These are phyloP conservation scores for Pinctada fucata DNA, from an alignment of 2,888 invertebrate species.

Conservation along the genomic window DNA sequence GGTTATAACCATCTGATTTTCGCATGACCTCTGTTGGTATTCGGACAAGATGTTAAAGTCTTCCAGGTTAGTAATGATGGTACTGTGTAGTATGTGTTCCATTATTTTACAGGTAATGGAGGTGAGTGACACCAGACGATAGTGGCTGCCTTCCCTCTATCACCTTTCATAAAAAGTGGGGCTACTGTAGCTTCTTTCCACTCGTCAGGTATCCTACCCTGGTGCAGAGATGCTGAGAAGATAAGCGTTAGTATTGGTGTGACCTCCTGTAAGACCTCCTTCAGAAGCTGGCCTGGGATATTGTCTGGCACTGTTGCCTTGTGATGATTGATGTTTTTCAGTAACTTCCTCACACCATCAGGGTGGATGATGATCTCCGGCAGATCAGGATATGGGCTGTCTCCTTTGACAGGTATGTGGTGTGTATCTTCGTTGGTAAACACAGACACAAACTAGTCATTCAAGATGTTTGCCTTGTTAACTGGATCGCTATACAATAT, in stretches of 20 bases:
- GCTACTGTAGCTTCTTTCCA: background rate
- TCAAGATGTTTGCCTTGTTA: slow-evolving; percentile 42
- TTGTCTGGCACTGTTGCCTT: slow-evolving; percentile 6
- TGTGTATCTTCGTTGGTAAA: slow-evolving; percentile 34
- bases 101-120: slow-evolving; percentile 6
- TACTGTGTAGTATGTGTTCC: slow-evolving; percentile 12
- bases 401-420: slow-evolving; percentile 37
- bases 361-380: background rate
- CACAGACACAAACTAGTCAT: slow-evolving; percentile 42
- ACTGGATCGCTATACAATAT: slow-evolving; percentile 39
- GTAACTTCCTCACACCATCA: background rate
- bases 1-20: background rate
- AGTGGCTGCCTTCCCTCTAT: slow-evolving; percentile 1
- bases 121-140: slow-evolving; percentile 17
- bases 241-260: slow-evolving; percentile 3
- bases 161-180: slow-evolving; percentile 11
- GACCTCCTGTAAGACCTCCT: background rate
- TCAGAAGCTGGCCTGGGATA: background rate
- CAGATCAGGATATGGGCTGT: background rate
- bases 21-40: slow-evolving; percentile 8
- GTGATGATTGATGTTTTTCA: background rate
- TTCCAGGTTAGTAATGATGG: slow-evolving; percentile 1
- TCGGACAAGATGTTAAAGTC: slow-evolving; percentile 1
- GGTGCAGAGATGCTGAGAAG: slow-evolving; percentile 13
- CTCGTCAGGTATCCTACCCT: slow-evolving; percentile 1